Percentiles rank a stretch among this genome's conserved stretches.
phyloP scores from a whole-genome alignment of 1,140 invertebrate species.

The Cheumatopsyche charites region DNA sequence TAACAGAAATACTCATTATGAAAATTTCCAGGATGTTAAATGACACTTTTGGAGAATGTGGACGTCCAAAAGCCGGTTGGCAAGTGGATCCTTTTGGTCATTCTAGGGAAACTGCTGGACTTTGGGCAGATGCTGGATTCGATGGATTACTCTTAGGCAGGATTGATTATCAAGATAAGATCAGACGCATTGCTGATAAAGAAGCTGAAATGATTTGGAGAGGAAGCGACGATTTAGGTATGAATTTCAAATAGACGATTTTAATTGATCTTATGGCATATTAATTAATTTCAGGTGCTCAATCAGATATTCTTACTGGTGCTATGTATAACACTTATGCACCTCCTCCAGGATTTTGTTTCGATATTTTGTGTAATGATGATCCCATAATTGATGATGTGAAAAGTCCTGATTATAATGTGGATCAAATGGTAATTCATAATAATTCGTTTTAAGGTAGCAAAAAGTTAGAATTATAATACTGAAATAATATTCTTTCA shows the following conservation, averaged over 20 bases:
- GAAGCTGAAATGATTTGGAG: conserved; percentile 82
- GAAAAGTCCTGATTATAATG: conserved; percentile 60
- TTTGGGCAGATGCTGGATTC: conserved; percentile 74
- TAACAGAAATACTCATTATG: no score
- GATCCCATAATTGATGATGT: conserved; percentile 65
- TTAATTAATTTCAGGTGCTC: conserved; percentile 60
- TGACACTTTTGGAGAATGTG: conserved; percentile 71
- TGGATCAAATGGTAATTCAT: conserved; percentile 58
- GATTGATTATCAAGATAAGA: conserved; percentile 78
- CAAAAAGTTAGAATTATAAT: no score
- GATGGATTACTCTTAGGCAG: conserved; percentile 78
- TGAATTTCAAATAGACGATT: no score
- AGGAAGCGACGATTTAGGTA: conserved; percentile 65
- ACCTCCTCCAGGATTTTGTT: conserved; percentile 76
- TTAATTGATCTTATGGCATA: no score
- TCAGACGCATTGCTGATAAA: conserved; percentile 65
- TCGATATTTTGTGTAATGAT: conserved; percentile 73
- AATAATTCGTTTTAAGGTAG: no score
- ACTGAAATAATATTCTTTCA: conserved; percentile 49
- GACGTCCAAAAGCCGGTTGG: conserved; percentile 72
- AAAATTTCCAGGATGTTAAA: no score
- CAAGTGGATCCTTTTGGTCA: conserved; percentile 82
- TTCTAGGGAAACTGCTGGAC: conserved; percentile 70
- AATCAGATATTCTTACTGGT: conserved; percentile 57
- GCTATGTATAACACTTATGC: conserved; percentile 68